A percentile compares a stretch with the other conserved stretches of the same genome.
These are phyloP conservation scores for Aplysina aerophoba DNA, from an alignment of 37 sponge, comb jelly and placozoan species.

Conservation along the genomic window DNA sequence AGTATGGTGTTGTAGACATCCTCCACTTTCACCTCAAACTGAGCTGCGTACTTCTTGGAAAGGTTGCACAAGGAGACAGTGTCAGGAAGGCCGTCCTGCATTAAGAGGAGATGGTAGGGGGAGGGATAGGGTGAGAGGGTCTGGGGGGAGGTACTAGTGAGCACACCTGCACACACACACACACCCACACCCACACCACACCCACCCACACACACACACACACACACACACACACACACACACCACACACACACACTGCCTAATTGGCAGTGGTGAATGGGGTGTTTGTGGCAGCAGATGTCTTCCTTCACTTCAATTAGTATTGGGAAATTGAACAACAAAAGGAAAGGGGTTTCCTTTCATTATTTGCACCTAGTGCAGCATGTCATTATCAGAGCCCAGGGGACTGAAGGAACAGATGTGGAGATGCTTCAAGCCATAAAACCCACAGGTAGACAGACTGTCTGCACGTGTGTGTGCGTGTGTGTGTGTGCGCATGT, in stretches of 20 bases:
- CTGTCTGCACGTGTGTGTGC: constrained; percentile 8
- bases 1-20: constrained; percentile 49
- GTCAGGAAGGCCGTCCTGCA: constrained; percentile 42
- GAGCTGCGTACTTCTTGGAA: constrained; percentile 38
- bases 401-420: too few relatives aligned
- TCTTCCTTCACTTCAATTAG: too few relatives aligned
- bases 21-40: constrained; percentile 36
- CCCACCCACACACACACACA: constrained; percentile 30
- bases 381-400: too few relatives aligned
- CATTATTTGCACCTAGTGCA: too few relatives aligned
- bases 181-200: constrained; percentile 26
- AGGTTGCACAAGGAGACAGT: constrained; percentile 25
- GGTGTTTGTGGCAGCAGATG: too few relatives aligned
- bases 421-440: too few relatives aligned
- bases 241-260: constrained; percentile 28
- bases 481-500: constrained; percentile 31
- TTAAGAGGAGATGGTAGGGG: background rate
- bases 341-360: too few relatives aligned
- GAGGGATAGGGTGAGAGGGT: background rate
- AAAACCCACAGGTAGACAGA: too few relatives aligned
- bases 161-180: background rate
- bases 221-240: constrained; percentile 34
- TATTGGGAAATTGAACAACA: too few relatives aligned
- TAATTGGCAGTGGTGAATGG: too few relatives aligned
- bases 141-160: background rate